Base-by-base conservation (phyloP, 2,113 vertebrate genomes). In the Benitochromis conjunctus region DNA sequence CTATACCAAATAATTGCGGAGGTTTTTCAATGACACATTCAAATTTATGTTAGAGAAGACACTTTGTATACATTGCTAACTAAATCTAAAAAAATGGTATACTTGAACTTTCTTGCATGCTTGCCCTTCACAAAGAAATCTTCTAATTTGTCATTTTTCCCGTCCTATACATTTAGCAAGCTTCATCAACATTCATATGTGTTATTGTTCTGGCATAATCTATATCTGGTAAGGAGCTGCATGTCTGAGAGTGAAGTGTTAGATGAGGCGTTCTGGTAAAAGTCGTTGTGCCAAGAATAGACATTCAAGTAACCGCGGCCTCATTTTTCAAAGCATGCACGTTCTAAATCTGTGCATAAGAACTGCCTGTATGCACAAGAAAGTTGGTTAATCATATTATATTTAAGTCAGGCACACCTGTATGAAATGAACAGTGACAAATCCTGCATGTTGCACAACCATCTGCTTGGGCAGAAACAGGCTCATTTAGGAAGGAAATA, bases 271-370 rank as follows among this genome's bases (percentile, higher is more conserved):
- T 84, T 85, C 83, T 48, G 24, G 71, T 80, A 62, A 86, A 83
- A 87, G 85, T 80, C 5, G 19, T 58, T 83, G 38, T 69, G 55
- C 88, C 86, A 56, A 82, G 64, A 92, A 89, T 87, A 90, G 84
- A 88, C 34, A 7, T 86, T 53, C 80, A 87, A 9, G 13, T 74
- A 55, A 79, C 18, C 81, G 29, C 21, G 34, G 64, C 84, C 77
- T 85, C 78, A 89, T 92, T 88, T 89, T 79, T 89, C 86, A 89
- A 55, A 76, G 41, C 21, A 77, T 29, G 43, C 31, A 79, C 29
- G 29, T 58, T 81, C 55, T 89, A 88, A 69, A 81, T 92, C 29
- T 78, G 85, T 88, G n/a, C 64, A n/a, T 62, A 46, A 69, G 76
- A 80, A 53, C 21, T 55, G 77, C 58, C 80, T 86, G n/a, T 85